A percentile compares a stretch with the other conserved stretches of the same genome.
Conservation (phyloP, 2,888 invertebrate genomes). For the Oconnorella tubifera region DNA sequence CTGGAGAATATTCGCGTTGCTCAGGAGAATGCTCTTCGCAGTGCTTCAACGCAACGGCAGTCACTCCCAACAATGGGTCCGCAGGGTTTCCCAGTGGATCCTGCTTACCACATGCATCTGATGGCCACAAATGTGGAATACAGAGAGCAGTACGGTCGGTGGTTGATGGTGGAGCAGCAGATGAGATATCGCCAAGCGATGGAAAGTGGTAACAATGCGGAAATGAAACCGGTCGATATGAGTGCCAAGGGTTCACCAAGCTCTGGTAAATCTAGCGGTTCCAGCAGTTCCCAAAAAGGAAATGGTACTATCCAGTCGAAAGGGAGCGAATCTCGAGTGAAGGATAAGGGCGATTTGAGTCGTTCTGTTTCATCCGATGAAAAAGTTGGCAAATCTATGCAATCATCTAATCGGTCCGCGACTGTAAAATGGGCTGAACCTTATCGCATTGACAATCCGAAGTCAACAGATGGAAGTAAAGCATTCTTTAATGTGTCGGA, state of each 20-base stretch:
- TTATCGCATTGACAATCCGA: too few relatives aligned
- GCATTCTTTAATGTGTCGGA: too few relatives aligned
- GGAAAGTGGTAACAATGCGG: neutral
- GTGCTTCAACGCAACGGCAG: too few relatives aligned
- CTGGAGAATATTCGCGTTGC: neutral
- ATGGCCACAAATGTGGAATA: slow-evolving; percentile 17
- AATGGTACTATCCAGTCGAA: neutral
- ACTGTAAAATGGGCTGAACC: too few relatives aligned
- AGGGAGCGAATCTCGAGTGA: neutral
- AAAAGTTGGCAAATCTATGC: neutral
- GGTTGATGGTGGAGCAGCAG: slow-evolving; percentile 16
- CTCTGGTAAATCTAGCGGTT: neutral
- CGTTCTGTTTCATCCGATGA: neutral
- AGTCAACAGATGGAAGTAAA: too few relatives aligned
- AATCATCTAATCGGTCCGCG: too few relatives aligned
- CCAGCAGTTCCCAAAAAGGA: neutral
- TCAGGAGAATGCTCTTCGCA: neutral
- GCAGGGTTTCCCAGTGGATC: slow-evolving; percentile 18
- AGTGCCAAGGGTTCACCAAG: slow-evolving; percentile 13
- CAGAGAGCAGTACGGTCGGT: slow-evolving; percentile 17
- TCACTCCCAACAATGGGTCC: too few relatives aligned
- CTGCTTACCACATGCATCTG: slow-evolving; percentile 20
- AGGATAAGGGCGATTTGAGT: neutral
- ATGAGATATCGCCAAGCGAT: neutral
- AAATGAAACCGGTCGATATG: slow-evolving; percentile 22